Evolutionary conservation across 2,113 vertebrate genomes (phyloP).

Genomic region (Phalacrocorax brasilianus): DNA sequence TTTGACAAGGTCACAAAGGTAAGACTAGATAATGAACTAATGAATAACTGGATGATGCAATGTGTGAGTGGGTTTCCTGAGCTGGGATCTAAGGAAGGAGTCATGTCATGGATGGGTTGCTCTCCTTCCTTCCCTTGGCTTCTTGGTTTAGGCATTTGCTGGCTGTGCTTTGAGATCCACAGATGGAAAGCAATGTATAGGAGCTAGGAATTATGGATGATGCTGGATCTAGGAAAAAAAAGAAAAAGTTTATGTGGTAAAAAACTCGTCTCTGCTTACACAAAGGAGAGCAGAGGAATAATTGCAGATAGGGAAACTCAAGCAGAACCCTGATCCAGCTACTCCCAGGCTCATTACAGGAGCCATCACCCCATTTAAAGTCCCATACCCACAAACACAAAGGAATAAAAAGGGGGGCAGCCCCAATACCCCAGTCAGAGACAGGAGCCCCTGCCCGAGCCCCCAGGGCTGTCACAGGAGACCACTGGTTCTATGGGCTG

Average conservation of each 20-base stretch:
- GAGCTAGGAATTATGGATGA: background rate
- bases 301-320: background rate
- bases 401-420: rapidly evolving
- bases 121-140: background rate
- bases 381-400: rapidly evolving
- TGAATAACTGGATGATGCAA: background rate
- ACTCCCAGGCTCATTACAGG: no score
- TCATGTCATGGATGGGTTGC: rapidly evolving
- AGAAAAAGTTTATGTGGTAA: background rate
- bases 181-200: background rate
- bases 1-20: background rate
- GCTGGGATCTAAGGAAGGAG: background rate
- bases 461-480: no score
- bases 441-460: rapidly evolving
- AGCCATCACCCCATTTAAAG: background rate
- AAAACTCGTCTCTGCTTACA: background rate
- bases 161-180: background rate
- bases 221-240: background rate
- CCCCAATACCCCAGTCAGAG: background rate
- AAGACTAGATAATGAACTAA: background rate
- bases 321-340: background rate
- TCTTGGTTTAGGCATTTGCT: background rate
- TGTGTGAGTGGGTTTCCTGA: background rate
- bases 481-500: rapidly evolving
- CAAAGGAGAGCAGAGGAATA: background rate